Conservation (phyloP, 92 coral and sea anemone species). For the Epizoanthus rinbou region DNA sequence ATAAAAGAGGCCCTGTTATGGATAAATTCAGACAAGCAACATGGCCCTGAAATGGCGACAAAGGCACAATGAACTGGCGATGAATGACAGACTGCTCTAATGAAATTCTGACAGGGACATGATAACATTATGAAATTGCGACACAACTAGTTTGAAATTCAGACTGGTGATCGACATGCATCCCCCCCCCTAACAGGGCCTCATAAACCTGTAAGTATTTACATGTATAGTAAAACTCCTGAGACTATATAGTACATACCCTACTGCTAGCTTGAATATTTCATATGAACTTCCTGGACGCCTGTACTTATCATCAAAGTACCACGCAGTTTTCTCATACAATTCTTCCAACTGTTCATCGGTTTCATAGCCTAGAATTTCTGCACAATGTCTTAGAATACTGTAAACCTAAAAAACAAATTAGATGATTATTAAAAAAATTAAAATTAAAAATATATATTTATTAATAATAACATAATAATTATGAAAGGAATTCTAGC, state of each 20-base stretch:
- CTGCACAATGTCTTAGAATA: constrained; percentile 96
- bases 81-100: no score
- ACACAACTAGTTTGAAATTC: no score
- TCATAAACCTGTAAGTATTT: no score
- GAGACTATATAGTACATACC: constrained; percentile 56
- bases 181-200: neutral
- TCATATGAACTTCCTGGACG: constrained; percentile 93
- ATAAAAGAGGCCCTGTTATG: no score
- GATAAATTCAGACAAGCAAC: no score
- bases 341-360: constrained; percentile 90
- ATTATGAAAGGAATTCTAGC: neutral
- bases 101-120: no score
- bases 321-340: constrained; percentile 95
- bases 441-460: no score
- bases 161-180: no score
- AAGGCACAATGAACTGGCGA: no score
- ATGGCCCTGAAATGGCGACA: no score
- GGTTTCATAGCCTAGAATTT: constrained; percentile 90
- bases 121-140: no score
- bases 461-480: no score
- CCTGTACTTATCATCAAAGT: constrained; percentile 86
- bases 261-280: constrained; percentile 90
- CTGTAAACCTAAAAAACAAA: constrained; percentile 79
- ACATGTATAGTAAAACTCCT: neutral
- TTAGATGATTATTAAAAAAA: neutral